Evolutionary conservation across 2,797 vertebrate species (phyloP).

Genomic region (Pseudopleuronectes americanus): DNA sequence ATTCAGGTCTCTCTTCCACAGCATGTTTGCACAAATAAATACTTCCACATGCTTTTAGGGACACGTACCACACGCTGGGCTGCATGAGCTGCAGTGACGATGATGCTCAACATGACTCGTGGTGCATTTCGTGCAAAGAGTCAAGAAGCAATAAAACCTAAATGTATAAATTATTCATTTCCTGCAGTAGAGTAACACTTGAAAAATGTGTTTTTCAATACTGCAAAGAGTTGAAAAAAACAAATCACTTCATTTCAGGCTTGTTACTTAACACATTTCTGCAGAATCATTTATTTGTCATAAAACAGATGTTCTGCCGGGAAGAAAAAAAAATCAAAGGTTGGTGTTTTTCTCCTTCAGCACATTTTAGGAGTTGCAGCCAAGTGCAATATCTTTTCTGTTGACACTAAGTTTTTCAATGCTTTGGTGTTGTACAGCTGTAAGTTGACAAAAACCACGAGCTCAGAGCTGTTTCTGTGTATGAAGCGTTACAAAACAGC

Average conservation of each 20-base stretch:
- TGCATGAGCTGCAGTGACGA: slow-evolving; percentile 30
- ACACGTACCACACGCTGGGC: slow-evolving; percentile 49
- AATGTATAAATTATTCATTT: neutral
- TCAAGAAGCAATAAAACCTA: neutral
- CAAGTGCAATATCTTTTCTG: slow-evolving; percentile 53
- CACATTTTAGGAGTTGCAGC: slow-evolving; percentile 23
- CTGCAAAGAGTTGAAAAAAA: neutral
- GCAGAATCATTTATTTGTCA: slow-evolving; percentile 27
- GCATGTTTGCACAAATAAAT: slow-evolving; percentile 50
- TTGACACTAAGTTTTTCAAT: slow-evolving; percentile 27
- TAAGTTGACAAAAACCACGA: slow-evolving; percentile 32
- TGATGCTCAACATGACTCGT: slow-evolving; percentile 24
- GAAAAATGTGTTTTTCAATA: neutral
- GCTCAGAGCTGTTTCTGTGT: slow-evolving; percentile 12
- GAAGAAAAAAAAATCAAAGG: slow-evolving; percentile 41
- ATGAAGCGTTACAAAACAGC: neutral
- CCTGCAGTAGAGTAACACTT: neutral
- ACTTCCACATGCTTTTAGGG: slow-evolving; percentile 57
- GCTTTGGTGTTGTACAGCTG: slow-evolving; percentile 44
- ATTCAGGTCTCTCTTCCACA: slow-evolving; percentile 1
- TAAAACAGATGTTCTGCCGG: slow-evolving; percentile 39
- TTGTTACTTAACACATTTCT: slow-evolving; percentile 4
- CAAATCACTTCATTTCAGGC: slow-evolving; percentile 1
- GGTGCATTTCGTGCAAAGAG: neutral
- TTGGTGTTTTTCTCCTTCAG: slow-evolving; percentile 39